These are phyloP conservation scores for Procapra przewalskii DNA, from an alignment of 2,113 vertebrate species.

Conservation along the genomic window DNA sequence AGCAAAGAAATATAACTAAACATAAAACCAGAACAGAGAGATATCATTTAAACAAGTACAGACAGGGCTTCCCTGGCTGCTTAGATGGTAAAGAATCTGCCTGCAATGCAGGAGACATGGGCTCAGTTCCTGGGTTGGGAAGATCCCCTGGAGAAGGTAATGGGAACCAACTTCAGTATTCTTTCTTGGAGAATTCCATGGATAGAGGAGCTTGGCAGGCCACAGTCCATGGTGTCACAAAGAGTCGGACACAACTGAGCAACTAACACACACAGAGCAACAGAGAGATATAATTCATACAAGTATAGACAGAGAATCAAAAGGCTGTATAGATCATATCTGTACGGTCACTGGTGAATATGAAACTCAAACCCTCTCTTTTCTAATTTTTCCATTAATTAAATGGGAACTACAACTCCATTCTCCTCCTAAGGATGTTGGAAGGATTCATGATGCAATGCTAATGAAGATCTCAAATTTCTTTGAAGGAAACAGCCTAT, in stretches of 20 bases:
- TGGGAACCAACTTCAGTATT: neutral
- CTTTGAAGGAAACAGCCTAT: conserved; percentile 18
- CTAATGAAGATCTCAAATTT: conserved; percentile 29
- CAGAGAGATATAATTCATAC: neutral
- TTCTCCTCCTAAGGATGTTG: neutral
- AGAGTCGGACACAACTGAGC: accelerated
- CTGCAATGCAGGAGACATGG: neutral
- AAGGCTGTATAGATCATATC: neutral
- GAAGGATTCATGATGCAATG: conserved; percentile 15
- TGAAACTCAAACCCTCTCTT: neutral
- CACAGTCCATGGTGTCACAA: neutral
- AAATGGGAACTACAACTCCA: conserved; percentile 35
- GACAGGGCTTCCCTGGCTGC: neutral
- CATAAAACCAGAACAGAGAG: neutral
- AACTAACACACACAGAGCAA: neutral
- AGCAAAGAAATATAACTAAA: neutral
- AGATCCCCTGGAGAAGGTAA: neutral
- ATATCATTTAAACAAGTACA: neutral
- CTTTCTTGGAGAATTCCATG: neutral
- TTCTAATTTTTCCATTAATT: conserved; percentile 35
- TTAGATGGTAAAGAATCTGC: neutral
- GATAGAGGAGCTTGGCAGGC: neutral
- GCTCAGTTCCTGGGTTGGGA: neutral
- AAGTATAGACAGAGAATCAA: neutral
- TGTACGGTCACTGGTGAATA: neutral